phyloP scores from a whole-genome alignment of 2,888 invertebrate species.

The Ethmia dodecea region DNA sequence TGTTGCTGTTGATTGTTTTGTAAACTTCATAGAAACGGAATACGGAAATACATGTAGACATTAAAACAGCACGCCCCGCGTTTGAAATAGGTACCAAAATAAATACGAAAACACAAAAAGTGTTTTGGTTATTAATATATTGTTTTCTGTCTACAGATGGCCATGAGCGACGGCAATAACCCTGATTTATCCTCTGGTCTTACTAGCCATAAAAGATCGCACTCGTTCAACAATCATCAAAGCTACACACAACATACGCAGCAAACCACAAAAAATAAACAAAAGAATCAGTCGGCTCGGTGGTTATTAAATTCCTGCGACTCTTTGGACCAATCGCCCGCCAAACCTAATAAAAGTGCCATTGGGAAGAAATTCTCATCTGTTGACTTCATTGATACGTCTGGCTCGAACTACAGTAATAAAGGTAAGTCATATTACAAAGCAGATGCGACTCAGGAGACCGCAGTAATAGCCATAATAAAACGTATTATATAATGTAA shows the following conservation, averaged over 20 bases:
- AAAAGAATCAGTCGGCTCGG: slow-evolving; percentile 77
- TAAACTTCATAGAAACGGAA: slow-evolving; percentile 21
- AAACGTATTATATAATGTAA: no score
- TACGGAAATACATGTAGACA: slow-evolving; percentile 8
- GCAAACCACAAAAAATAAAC: slow-evolving; percentile 79
- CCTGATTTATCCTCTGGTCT: slow-evolving; percentile 67
- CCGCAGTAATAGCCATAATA: no score
- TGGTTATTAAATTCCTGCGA: slow-evolving; percentile 73
- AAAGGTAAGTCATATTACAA: slow-evolving; percentile 71
- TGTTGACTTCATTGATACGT: slow-evolving; percentile 72
- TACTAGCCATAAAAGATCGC: slow-evolving; percentile 82
- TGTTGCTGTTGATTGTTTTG: slow-evolving; percentile 29
- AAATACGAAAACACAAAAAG: neutral
- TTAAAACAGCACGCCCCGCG: slow-evolving; percentile 4
- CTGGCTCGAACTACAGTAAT: slow-evolving; percentile 73
- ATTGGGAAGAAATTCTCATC: slow-evolving; percentile 79
- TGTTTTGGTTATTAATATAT: slow-evolving; percentile 13
- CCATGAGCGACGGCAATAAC: slow-evolving; percentile 78
- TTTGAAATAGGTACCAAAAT: slow-evolving; percentile 4
- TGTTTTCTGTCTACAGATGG: slow-evolving; percentile 73
- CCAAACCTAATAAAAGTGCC: slow-evolving; percentile 64
- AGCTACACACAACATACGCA: slow-evolving; percentile 81
- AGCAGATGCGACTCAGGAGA: no score
- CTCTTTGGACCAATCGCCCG: slow-evolving; percentile 66
- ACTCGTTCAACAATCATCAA: slow-evolving; percentile 83